Percentiles rank a stretch among this genome's conserved stretches.
Conservation (phyloP, 2,888 invertebrate species). For the Leptura quadrifasciata region DNA sequence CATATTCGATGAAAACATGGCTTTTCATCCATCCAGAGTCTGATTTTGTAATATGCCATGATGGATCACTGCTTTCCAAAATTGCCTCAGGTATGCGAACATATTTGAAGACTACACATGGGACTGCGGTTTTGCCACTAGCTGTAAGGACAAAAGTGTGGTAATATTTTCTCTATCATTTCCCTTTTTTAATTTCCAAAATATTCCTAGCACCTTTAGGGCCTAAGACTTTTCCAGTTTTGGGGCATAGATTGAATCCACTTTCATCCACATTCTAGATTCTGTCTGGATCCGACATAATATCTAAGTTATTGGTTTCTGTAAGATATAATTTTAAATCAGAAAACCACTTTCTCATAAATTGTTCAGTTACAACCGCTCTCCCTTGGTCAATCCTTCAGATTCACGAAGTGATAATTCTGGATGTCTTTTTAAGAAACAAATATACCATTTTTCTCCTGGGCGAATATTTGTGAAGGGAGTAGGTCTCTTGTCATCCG, state of each 20-base stretch:
- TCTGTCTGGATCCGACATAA: neutral
- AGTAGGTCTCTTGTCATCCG: neutral
- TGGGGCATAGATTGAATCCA: conserved; percentile 31
- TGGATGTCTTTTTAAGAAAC: neutral
- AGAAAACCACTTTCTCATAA: conserved; percentile 36
- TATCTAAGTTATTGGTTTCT: neutral
- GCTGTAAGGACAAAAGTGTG: conserved; percentile 5
- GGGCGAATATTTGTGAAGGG: neutral
- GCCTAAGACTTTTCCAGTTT: conserved; percentile 38
- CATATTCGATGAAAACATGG: neutral
- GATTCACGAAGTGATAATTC: conserved; percentile 2
- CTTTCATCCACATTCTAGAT: conserved; percentile 27
- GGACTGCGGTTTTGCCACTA: neutral
- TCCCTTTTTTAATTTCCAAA: conserved; percentile 16
- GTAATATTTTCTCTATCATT: conserved; percentile 34
- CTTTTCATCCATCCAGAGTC: neutral
- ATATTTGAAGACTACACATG: neutral
- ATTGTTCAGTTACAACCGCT: conserved; percentile 35
- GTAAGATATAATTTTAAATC: conserved; percentile 20
- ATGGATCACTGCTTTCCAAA: neutral
- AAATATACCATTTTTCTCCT: conserved; percentile 8
- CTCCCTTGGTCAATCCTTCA: conserved; percentile 36
- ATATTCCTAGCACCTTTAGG: conserved; percentile 17
- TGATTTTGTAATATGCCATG: neutral
- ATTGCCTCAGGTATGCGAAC: neutral